Base-by-base conservation (phyloP, 2,113 vertebrate species). In the Ranitomeya variabilis region DNA sequence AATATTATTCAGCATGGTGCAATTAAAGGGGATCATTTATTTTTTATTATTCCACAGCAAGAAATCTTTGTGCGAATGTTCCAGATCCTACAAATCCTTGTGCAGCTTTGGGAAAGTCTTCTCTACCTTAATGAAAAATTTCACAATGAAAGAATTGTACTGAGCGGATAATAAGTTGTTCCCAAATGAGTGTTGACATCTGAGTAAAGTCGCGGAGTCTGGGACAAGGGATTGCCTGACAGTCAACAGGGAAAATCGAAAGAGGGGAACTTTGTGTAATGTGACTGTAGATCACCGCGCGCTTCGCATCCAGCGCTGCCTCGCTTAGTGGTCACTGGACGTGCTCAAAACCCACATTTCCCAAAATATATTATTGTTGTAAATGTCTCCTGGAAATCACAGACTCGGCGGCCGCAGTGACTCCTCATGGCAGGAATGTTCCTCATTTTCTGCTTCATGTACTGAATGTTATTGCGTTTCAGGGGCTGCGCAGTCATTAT, bases 361-460 rank as follows among this genome's bases (percentile, higher is more conserved):
- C 54, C 45, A 67, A 21, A 64, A 64, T 59, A 31, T 81, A 59
- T 23, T 55, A 71, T 73, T 73, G 64, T 82, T 84, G 31, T 84
- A 6, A 7, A 18, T 45, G 54, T 52, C 55, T 57, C 64, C 66
- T 73, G 87, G 64, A 88, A 88, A 76, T 83, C 55, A 14, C 71
- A 77, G 69, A 26, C 87, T 62, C 69, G 9, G 81, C 81, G 57
- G 81, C 16, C 81, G 57, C 76, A 13, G 51, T 78, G 80, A 76
- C 80, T 89, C 45, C n/a, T 66, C 81, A 13, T 11, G 51, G 60
- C 69, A 37, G 87, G 87, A 89, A 89, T 78, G 87, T 78, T 78
- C 77, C 64, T 45, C 62, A 76, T 88, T 88, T 87, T 83, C 80
- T 88, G 87, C 87, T 51, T 88, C 67, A 76, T 60, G 55, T 76